A percentile compares a stretch with the other conserved stretches of the same genome.
These are phyloP conservation scores for Aproaerema taeniolella DNA, from an alignment of 2,888 invertebrate species.

Conservation along the genomic window DNA sequence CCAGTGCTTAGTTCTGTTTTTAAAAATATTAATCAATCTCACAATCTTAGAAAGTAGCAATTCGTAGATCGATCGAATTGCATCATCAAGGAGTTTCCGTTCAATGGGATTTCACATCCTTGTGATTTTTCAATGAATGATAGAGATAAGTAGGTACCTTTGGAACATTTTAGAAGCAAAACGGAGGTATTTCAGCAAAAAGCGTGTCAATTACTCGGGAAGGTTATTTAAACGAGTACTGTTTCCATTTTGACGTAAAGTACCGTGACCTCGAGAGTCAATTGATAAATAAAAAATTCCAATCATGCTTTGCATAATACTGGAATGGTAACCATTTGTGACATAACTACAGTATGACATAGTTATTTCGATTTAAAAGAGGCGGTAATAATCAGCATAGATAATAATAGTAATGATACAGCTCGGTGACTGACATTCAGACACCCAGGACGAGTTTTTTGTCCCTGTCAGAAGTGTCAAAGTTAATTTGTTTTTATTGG, in stretches of 20 bases:
- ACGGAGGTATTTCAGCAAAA: background rate
- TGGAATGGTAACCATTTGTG: slow-evolving; percentile 10
- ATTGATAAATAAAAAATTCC: slow-evolving; percentile 11
- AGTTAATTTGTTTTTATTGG: background rate
- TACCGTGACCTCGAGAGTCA: slow-evolving; percentile 11
- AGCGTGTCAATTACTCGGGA: background rate
- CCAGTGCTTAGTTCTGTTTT: no score
- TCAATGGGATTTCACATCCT: no score
- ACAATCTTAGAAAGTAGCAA: no score
- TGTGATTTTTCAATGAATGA: no score
- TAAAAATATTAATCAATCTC: no score
- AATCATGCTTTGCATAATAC: slow-evolving; percentile 1
- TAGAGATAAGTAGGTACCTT: no score
- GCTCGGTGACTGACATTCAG: slow-evolving; percentile 1
- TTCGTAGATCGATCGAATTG: no score
- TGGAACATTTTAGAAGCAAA: no score
- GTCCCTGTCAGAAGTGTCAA: background rate
- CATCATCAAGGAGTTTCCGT: no score
- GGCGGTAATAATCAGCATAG: slow-evolving; percentile 2
- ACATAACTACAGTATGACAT: slow-evolving; percentile 14
- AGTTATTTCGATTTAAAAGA: slow-evolving; percentile 13
- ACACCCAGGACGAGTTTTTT: background rate
- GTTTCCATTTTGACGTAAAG: background rate
- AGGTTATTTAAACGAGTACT: background rate
- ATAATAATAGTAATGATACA: slow-evolving; percentile 7